Percentiles rank a stretch among this genome's conserved stretches.
Conservation (phyloP, 2,888 invertebrate species). For the Caenorhabditis sp. region DNA sequence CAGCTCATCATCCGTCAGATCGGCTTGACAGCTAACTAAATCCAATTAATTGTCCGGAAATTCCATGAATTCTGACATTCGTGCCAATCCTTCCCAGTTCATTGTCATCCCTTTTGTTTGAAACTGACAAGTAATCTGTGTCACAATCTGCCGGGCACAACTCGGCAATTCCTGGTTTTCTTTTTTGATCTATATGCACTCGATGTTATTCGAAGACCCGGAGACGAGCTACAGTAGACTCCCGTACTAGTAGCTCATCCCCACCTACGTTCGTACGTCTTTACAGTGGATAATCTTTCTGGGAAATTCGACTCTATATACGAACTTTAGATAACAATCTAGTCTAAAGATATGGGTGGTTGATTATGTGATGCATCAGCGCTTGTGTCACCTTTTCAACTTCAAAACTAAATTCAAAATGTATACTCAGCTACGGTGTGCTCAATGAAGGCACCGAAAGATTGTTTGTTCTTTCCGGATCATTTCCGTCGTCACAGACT, state of each 20-base stretch:
- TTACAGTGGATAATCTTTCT: slow-evolving; percentile 1
- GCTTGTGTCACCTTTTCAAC: no score
- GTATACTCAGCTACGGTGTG: no score
- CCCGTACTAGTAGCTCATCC: background rate
- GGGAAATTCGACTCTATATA: background rate
- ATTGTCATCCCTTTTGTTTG: slow-evolving; percentile 36
- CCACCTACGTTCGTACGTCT: slow-evolving; percentile 10
- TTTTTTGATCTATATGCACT: slow-evolving; percentile 34
- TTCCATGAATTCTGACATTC: slow-evolving; percentile 23
- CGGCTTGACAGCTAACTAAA: background rate
- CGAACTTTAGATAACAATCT: no score
- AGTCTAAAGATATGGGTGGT: no score
- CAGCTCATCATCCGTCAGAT: slow-evolving; percentile 9
- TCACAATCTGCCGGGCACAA: slow-evolving; percentile 1
- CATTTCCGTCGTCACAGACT: no score
- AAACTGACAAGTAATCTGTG: slow-evolving; percentile 1
- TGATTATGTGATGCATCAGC: no score
- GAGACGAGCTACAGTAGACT: slow-evolving; percentile 23
- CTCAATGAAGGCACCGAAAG: no score
- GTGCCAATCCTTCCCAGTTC: slow-evolving; percentile 4
- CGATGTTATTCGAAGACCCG: slow-evolving; percentile 2
- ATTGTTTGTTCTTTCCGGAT: no score
- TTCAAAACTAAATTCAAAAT: no score
- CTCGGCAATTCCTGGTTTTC: background rate
- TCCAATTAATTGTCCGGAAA: slow-evolving; percentile 21